Evolutionary conservation across 2,888 invertebrate species (phyloP).

Genomic region (Heliconius cydno): DNA sequence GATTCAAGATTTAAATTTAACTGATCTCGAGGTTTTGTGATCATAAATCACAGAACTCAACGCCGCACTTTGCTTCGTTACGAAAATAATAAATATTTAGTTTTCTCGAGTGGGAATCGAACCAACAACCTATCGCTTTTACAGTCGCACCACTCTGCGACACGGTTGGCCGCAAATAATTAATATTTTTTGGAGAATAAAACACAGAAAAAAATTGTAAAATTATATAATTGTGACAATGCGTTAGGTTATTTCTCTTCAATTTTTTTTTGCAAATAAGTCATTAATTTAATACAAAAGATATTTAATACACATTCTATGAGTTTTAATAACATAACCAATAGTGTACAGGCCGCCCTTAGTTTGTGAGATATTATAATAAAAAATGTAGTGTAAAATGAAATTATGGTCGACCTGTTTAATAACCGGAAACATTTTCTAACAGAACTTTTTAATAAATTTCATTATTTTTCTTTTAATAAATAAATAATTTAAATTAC

Average conservation of each 20-base stretch:
- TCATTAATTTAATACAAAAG: not conserved
- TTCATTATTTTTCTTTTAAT: not conserved
- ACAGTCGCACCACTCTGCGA: too few species aligned
- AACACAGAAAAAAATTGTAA: not conserved
- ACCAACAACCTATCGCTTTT: too few species aligned
- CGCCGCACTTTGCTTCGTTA: too few species aligned
- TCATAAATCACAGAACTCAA: too few species aligned
- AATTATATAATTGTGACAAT: not conserved
- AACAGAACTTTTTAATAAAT: not conserved
- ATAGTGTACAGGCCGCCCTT: not conserved
- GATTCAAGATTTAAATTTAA: too few species aligned
- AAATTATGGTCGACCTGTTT: not conserved
- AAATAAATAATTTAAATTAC: not conserved
- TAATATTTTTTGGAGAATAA: not conserved
- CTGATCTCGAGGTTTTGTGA: too few species aligned
- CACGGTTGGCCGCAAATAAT: not conserved
- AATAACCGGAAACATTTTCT: not conserved
- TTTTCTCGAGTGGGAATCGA: too few species aligned
- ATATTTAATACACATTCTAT: not conserved
- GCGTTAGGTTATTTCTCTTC: not conserved
- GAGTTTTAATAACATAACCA: not conserved
- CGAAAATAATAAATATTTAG: too few species aligned
- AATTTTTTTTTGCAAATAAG: not conserved
- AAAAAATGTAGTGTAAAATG: too few species aligned
- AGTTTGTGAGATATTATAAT: not conserved